These are phyloP conservation scores for Lampris incognitus DNA, from an alignment of 2,113 vertebrate species.

Conservation along the genomic window DNA sequence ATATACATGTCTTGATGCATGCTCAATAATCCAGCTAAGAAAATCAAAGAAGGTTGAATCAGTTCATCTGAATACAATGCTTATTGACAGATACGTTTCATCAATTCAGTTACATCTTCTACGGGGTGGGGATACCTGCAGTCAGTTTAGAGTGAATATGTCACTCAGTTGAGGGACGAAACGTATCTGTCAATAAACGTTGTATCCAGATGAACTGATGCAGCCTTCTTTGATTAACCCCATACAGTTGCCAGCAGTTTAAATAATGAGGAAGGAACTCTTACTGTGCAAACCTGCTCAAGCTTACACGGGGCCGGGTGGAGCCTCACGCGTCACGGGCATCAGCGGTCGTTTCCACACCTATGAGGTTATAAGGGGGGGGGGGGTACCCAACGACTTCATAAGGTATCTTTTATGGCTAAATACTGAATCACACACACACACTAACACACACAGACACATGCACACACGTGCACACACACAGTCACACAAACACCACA, in stretches of 20 bases:
- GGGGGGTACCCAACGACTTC: slow-evolving; percentile 12
- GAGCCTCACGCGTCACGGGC: slow-evolving; percentile 15
- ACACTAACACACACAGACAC: not conserved
- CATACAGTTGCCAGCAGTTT: not conserved
- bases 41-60: too few relatives aligned
- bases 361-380: not conserved
- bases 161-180: too few relatives aligned
- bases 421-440: slow-evolving; percentile 45
- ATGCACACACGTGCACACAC: not conserved
- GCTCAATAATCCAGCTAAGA: too few relatives aligned
- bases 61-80: too few relatives aligned
- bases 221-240: too few relatives aligned
- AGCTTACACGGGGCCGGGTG: not conserved
- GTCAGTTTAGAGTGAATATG: too few relatives aligned
- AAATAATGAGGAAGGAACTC: not conserved
- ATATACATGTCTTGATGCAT: too few relatives aligned
- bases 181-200: too few relatives aligned
- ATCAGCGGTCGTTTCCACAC: slow-evolving; percentile 23
- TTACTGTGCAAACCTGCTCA: slow-evolving; percentile 1
- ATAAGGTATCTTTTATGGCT: slow-evolving; percentile 24
- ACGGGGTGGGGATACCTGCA: too few relatives aligned
- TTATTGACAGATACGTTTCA: too few relatives aligned
- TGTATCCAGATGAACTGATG: too few relatives aligned
- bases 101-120: too few relatives aligned
- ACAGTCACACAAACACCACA: slow-evolving; percentile 34